A percentile compares a stretch with the other conserved stretches of the same genome.
phyloP scores from a whole-genome alignment of 2,113 vertebrate species.

The Pitta sordida region DNA sequence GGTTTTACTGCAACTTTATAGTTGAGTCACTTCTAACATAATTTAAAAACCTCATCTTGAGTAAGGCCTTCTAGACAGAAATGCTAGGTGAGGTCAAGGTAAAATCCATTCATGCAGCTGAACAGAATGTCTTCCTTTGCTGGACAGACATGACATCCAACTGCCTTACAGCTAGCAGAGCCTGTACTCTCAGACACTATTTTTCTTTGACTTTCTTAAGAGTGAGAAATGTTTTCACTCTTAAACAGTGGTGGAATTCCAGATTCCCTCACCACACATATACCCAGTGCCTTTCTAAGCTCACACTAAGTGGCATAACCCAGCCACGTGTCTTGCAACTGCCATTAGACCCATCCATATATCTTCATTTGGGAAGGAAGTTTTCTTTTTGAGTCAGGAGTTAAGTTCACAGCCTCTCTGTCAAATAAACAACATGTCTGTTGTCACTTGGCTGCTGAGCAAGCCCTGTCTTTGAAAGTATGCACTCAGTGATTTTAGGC shows the following conservation, averaged over 20 bases:
- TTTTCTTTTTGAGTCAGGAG: slow-evolving; percentile 29
- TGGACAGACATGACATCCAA: accelerated
- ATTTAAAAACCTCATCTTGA: neutral
- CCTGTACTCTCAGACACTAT: neutral
- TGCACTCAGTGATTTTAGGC: slow-evolving; percentile 28
- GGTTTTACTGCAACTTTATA: neutral
- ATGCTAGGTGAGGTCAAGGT: neutral
- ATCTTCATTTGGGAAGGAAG: slow-evolving; percentile 31
- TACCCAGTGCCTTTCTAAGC: neutral
- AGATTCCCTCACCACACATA: neutral
- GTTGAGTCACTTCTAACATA: neutral
- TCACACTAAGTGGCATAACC: neutral
- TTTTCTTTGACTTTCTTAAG: neutral
- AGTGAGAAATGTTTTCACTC: neutral
- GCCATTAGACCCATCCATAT: slow-evolving; percentile 4
- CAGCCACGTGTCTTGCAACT: slow-evolving; percentile 5
- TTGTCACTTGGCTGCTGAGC: slow-evolving; percentile 56
- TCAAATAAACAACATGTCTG: slow-evolving; percentile 32
- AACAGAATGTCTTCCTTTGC: neutral
- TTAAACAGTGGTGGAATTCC: neutral
- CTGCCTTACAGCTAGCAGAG: neutral
- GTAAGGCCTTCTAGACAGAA: neutral
- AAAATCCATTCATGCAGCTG: neutral
- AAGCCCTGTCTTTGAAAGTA: slow-evolving; percentile 49
- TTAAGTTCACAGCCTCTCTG: slow-evolving; percentile 45